Conservation (phyloP, 1,140 invertebrate genomes). For the Drosophila sulfurigaster region DNA sequence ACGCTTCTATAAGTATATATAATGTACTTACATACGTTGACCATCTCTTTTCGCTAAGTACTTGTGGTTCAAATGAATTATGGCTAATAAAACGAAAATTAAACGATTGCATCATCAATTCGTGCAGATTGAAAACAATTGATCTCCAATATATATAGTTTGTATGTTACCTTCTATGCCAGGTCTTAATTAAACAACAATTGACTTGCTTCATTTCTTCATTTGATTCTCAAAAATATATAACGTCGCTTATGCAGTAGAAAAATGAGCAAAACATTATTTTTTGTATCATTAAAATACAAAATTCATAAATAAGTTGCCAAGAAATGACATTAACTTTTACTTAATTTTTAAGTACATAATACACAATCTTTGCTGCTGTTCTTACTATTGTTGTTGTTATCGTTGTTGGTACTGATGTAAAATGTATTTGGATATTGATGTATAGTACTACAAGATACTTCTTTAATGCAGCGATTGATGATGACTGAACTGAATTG, state of each 20-base stretch:
- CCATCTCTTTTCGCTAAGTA: slow-evolving; percentile 54
- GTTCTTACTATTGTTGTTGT: slow-evolving; percentile 1
- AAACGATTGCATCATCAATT: slow-evolving; percentile 25
- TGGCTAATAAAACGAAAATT: slow-evolving; percentile 34
- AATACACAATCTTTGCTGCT: slow-evolving; percentile 54
- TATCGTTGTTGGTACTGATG: slow-evolving; percentile 30
- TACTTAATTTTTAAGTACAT: slow-evolving; percentile 67
- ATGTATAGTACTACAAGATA: slow-evolving; percentile 48
- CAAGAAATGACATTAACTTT: slow-evolving; percentile 40
- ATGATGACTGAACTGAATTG: slow-evolving; percentile 44
- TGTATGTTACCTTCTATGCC: slow-evolving; percentile 1
- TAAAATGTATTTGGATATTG: slow-evolving; percentile 18
- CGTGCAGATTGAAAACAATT: slow-evolving; percentile 28
- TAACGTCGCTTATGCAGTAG: slow-evolving; percentile 17
- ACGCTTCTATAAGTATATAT: slow-evolving; percentile 72
- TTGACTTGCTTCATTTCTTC: slow-evolving; percentile 43
- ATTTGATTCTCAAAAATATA: slow-evolving; percentile 32
- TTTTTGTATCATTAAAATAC: slow-evolving; percentile 36
- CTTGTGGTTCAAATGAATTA: slow-evolving; percentile 51
- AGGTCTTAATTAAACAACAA: slow-evolving; percentile 73
- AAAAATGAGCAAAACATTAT: slow-evolving; percentile 71
- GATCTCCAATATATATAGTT: slow-evolving; percentile 22
- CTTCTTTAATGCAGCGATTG: too few species aligned
- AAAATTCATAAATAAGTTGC: slow-evolving; percentile 39
- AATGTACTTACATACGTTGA: slow-evolving; percentile 56